Evolutionary conservation across 2,888 invertebrate species (phyloP), one percentile per base, ranked within the genome.

Genomic region (Agrotis ipsilon): DNA sequence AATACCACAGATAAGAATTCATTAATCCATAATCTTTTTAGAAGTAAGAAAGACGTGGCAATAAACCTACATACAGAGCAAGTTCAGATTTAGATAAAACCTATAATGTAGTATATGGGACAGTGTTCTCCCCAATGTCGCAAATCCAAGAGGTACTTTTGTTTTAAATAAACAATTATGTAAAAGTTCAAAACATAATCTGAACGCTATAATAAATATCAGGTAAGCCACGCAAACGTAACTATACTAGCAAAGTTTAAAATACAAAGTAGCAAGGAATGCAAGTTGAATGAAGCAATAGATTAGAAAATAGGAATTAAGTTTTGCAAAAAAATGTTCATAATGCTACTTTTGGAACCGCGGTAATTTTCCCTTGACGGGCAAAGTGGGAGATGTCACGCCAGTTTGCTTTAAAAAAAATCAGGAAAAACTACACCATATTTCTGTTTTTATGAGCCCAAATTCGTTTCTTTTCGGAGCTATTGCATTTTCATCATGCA

Each of bases 331-430:
- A n/a, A 72, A 72, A 72, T 18, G 24, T 72, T 64, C 39, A 45
- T 67, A 68, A 67, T 67, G 48, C 32, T 68, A 55, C 27, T 32
- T 72, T 75, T 62, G 54, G 19, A 45, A 59, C 32, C 60, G 45
- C 5, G 62, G 62, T 62, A 58, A 65, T 72, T 72, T 65, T 59
- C 27, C 61, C 64, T 55, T 72, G 75, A 75, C 70, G 64, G 75
- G 58, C 59, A 77, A 77, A 84, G 68, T 82, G 70, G 74, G 55
- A 78, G 64, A 70, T 59, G 69, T 66, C 82, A 84, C 81, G 84
- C 75, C 57, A 84, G 61, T 77, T 60, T 57, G 62, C 65, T 64
- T 75, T 58, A 24, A 72, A 78, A 78, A 74, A 39, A 64, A 57
- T 6, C n/a, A 55, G 32, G 9, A 9, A 52, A 51, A 51, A 27